Conservation (phyloP, 2,888 invertebrate species). For the Rhaphigaster nebulosa region DNA sequence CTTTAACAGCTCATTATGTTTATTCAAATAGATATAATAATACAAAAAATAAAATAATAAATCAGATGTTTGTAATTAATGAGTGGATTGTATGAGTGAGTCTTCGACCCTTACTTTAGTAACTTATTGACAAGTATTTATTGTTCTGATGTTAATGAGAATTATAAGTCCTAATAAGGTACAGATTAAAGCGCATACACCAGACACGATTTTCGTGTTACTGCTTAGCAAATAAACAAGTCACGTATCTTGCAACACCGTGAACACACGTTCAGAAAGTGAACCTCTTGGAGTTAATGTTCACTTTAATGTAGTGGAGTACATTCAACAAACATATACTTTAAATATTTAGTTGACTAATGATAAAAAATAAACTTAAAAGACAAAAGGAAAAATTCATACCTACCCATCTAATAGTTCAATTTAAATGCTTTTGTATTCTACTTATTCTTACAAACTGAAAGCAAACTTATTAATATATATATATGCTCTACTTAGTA, state of each 20-base stretch:
- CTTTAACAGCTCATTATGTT: too few species aligned
- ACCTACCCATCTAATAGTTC: too few species aligned
- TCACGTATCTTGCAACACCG: constrained; percentile 7
- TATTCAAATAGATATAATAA: too few species aligned
- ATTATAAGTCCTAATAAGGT: neutral
- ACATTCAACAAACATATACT: neutral
- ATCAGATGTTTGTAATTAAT: neutral
- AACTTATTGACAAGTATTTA: constrained; percentile 16
- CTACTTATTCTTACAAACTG: too few species aligned
- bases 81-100: neutral
- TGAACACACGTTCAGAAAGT: neutral
- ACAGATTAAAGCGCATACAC: neutral
- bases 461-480: too few species aligned
- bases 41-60: too few species aligned
- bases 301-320: neutral
- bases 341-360: neutral
- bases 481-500: too few species aligned
- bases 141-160: neutral
- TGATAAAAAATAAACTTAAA: too few species aligned
- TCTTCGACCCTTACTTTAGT: neutral
- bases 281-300: neutral
- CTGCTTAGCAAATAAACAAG: constrained; percentile 17
- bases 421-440: too few species aligned
- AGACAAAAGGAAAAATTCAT: too few species aligned
- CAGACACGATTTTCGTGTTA: constrained; percentile 18